Conservation (phyloP, 2,113 vertebrate species). For the Etheostoma spectabile region DNA sequence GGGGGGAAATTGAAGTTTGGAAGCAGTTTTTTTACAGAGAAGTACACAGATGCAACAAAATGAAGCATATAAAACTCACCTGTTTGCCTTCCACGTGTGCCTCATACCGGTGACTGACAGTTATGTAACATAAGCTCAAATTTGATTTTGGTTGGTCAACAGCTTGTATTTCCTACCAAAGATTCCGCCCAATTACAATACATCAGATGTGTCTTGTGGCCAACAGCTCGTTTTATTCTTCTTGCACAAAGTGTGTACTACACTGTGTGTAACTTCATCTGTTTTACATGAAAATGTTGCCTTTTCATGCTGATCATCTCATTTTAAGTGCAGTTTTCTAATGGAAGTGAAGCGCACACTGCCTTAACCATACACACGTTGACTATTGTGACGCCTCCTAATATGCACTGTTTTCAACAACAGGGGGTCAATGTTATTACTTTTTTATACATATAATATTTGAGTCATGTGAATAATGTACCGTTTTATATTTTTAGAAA, state of each 20-base stretch:
- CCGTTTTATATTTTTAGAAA: slow-evolving; percentile 55
- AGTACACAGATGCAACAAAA: not conserved
- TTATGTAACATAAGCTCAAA: slow-evolving; percentile 21
- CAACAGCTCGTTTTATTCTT: not conserved
- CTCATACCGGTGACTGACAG: not conserved
- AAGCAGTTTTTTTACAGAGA: not conserved
- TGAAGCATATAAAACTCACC: slow-evolving; percentile 12
- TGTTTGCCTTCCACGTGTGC: slow-evolving; percentile 3
- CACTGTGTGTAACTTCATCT: slow-evolving; percentile 12
- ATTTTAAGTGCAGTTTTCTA: slow-evolving; percentile 53
- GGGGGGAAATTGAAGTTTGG: not conserved
- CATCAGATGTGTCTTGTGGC: not conserved
- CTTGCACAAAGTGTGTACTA: slow-evolving; percentile 30
- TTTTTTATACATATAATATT: slow-evolving; percentile 48
- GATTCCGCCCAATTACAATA: not conserved
- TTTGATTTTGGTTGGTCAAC: not conserved
- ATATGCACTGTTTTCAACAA: slow-evolving; percentile 75
- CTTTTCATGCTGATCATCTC: slow-evolving; percentile 69
- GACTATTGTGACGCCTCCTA: slow-evolving; percentile 42
- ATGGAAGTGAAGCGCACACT: slow-evolving; percentile 48
- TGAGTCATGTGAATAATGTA: slow-evolving; percentile 67
- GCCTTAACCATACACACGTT: slow-evolving; percentile 50
- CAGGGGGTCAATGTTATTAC: slow-evolving; percentile 32
- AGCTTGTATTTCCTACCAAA: slow-evolving; percentile 8
- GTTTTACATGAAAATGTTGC: slow-evolving; percentile 20